phyloP scores from a whole-genome alignment of 2,888 invertebrate genomes.

The Carabus problematicus region DNA sequence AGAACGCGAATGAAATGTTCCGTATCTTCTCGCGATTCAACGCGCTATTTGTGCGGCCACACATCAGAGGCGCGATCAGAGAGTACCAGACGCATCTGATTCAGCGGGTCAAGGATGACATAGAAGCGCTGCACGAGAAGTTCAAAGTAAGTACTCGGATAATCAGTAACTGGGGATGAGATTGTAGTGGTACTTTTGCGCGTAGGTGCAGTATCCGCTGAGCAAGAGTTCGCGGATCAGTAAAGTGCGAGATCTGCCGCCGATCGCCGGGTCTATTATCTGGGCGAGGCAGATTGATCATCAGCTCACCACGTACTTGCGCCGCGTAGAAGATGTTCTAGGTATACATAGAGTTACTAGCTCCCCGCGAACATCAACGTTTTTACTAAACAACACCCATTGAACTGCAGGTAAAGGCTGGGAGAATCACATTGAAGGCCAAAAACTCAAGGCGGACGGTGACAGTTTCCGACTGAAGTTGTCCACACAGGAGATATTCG shows the following conservation, averaged over 20 bases:
- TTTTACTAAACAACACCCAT: not conserved
- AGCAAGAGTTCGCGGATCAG: constrained; percentile 94
- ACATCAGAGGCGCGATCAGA: constrained; percentile 97
- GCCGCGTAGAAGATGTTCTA: constrained; percentile 97
- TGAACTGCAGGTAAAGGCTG: constrained; percentile 82
- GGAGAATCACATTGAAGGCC: constrained; percentile 99
- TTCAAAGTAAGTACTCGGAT: constrained; percentile 76
- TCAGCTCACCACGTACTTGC: constrained; percentile 93
- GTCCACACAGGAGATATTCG: constrained; percentile 96
- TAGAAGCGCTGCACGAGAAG: constrained; percentile 96
- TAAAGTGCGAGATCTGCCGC: constrained; percentile 91
- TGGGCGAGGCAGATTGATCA: constrained; percentile 99
- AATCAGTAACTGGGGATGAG: not conserved
- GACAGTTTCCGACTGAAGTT: constrained; percentile 97
- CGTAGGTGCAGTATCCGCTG: constrained; percentile 90
- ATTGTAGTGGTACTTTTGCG: constrained; percentile 18
- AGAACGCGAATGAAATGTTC: constrained; percentile 99
- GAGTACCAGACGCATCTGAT: constrained; percentile 99
- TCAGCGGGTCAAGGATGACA: constrained; percentile 98
- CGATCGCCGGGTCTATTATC: constrained; percentile 97
- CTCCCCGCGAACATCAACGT: no score
- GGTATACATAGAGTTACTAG: constrained; percentile 62
- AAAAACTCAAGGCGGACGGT: constrained; percentile 95
- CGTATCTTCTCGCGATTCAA: constrained; percentile 98
- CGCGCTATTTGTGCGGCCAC: constrained; percentile 97